These are phyloP conservation scores for Ochropleura leucogaster DNA, from an alignment of 2,888 invertebrate species.

Conservation along the genomic window DNA sequence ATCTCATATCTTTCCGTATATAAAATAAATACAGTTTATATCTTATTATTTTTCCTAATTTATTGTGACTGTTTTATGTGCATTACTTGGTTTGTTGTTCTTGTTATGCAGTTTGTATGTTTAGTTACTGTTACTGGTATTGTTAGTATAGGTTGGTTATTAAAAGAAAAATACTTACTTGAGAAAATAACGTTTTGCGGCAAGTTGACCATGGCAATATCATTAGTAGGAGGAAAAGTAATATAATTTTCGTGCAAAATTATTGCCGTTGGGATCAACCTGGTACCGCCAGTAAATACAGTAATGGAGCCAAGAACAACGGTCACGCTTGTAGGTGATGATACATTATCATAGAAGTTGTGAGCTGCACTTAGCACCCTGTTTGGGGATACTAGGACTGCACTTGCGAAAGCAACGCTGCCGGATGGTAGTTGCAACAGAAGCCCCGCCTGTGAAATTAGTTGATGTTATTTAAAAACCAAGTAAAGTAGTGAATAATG, in stretches of 20 bases:
- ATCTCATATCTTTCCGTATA: no score
- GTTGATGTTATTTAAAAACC: not conserved
- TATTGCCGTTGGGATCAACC: conserved; percentile 68
- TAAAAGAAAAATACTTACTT: not conserved
- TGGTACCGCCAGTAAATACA: conserved; percentile 75
- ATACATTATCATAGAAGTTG: conserved; percentile 76
- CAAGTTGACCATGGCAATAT: conserved; percentile 75
- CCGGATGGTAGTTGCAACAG: conserved; percentile 51
- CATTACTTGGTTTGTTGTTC: no score
- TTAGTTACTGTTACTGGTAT: no score
- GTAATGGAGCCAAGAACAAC: conserved; percentile 76
- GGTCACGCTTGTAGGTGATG: conserved; percentile 56
- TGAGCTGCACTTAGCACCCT: conserved; percentile 76
- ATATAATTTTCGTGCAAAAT: conserved; percentile 72
- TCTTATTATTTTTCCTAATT: no score
- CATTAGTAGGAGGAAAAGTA: conserved; percentile 71
- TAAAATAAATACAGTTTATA: no score
- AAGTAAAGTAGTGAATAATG: not conserved
- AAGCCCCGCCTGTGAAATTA: conserved; percentile 67
- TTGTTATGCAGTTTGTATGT: no score
- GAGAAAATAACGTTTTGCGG: conserved; percentile 25
- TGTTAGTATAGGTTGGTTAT: no score
- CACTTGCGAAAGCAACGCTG: conserved; percentile 69
- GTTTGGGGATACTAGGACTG: conserved; percentile 57
- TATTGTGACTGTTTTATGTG: no score